Conservation (phyloP, 1,140 invertebrate species). For the Caenorhabditis brenneri region DNA sequence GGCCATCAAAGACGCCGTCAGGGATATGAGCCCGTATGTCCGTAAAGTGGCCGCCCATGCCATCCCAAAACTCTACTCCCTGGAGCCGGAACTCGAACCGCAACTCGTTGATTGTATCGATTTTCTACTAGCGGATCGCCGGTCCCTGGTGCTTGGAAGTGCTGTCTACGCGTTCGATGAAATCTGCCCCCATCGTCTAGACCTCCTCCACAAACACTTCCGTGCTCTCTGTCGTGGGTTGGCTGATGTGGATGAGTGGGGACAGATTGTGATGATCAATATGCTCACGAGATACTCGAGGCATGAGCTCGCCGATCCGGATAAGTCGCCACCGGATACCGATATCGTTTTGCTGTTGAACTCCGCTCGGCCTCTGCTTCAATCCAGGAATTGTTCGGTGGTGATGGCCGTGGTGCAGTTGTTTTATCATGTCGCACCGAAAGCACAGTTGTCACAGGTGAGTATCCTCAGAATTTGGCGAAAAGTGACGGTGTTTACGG, state of each 20-base stretch:
- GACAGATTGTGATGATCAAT: constrained; percentile 89
- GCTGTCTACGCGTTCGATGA: constrained; percentile 99
- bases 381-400: constrained; percentile 74
- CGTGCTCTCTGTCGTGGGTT: constrained; percentile 92
- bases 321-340: constrained; percentile 77
- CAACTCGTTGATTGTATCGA: constrained; percentile 92
- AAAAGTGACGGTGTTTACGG: too few species aligned
- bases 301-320: constrained; percentile 87
- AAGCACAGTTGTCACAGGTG: constrained; percentile 78
- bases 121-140: constrained; percentile 91
- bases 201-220: constrained; percentile 92
- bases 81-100: constrained; percentile 94
- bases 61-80: constrained; percentile 93
- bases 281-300: constrained; percentile 92
- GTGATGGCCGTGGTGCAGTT: constrained; percentile 95
- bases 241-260: constrained; percentile 93
- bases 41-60: constrained; percentile 93
- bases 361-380: constrained; percentile 84
- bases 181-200: constrained; percentile 90
- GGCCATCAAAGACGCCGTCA: constrained; percentile 80
- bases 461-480: too few species aligned
- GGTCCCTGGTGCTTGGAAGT: constrained; percentile 95
- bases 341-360: constrained; percentile 89
- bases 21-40: constrained; percentile 98
- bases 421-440: constrained; percentile 91